Conservation (phyloP, 2,797 vertebrate genomes). For the Sebastes iracundus region DNA sequence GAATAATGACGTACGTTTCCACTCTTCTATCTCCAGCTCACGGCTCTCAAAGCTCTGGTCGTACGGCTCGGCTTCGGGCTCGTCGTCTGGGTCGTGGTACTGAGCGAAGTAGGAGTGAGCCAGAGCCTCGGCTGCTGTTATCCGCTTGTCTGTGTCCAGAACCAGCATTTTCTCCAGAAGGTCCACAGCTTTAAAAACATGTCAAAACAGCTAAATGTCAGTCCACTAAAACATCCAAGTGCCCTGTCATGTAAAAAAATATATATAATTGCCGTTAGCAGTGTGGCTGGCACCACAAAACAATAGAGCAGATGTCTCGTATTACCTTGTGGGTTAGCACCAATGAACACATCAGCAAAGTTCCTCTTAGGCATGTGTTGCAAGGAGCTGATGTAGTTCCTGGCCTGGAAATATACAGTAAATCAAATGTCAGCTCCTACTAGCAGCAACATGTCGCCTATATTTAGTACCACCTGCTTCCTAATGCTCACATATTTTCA, state of each 20-base stretch:
- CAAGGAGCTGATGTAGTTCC: conserved; percentile 97
- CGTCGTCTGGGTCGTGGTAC: conserved; percentile 97
- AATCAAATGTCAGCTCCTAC: conserved; percentile 32
- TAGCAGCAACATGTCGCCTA: conserved; percentile 7
- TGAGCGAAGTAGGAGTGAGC: conserved; percentile 94
- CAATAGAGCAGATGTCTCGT: not conserved
- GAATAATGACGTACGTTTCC: conserved; percentile 89
- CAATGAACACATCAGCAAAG: conserved; percentile 97
- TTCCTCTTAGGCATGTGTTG: conserved; percentile 96
- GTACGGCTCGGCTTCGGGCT: conserved; percentile 94
- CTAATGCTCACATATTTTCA: not conserved
- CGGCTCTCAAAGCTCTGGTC: conserved; percentile 98
- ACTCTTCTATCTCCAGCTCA: conserved; percentile 95
- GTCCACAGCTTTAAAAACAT: conserved; percentile 88
- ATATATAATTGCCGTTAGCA: not conserved
- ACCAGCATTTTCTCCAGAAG: conserved; percentile 98
- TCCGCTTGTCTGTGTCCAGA: conserved; percentile 96
- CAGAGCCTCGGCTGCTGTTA: conserved; percentile 93
- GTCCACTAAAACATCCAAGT: not conserved
- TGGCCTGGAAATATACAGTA: conserved; percentile 84
- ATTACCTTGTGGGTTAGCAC: conserved; percentile 95
- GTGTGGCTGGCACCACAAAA: not conserved
- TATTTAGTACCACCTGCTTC: not conserved
- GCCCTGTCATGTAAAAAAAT: not conserved
- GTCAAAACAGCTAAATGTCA: not conserved